A percentile compares a stretch with the other conserved stretches of the same genome.
Evolutionary conservation across 2,113 vertebrate genomes (phyloP).

Genomic region (Gymnarchus niloticus): DNA sequence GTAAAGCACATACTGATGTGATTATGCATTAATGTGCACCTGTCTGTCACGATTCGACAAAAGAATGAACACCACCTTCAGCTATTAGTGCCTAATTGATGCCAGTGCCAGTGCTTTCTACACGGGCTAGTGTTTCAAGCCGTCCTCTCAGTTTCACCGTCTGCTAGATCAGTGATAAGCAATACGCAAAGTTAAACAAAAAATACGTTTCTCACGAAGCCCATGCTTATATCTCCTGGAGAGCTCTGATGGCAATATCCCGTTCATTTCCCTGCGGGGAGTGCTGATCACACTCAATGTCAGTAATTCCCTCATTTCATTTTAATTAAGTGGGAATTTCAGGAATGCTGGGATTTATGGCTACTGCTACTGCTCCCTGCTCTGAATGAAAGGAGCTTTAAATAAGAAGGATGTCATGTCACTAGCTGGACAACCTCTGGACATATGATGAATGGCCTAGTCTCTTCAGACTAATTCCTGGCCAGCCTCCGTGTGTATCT

Average conservation of each 20-base stretch:
- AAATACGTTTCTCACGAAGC: slow-evolving; percentile 41
- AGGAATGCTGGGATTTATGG: slow-evolving; percentile 42
- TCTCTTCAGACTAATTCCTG: slow-evolving; percentile 38
- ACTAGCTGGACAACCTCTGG: slow-evolving; percentile 38
- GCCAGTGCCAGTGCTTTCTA: not conserved
- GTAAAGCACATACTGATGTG: slow-evolving; percentile 32
- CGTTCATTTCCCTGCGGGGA: slow-evolving; percentile 33
- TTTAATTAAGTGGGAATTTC: slow-evolving; percentile 51
- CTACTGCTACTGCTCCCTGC: not conserved
- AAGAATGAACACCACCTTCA: not conserved
- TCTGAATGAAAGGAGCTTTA: not conserved
- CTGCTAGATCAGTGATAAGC: slow-evolving; percentile 38
- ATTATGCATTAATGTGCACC: slow-evolving; percentile 40
- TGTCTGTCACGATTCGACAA: slow-evolving; percentile 3
- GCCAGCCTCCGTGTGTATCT: slow-evolving; percentile 42
- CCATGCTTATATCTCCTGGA: slow-evolving; percentile 34
- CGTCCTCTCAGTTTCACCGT: slow-evolving; percentile 42
- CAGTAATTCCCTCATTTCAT: slow-evolving; percentile 45
- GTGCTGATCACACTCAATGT: slow-evolving; percentile 3
- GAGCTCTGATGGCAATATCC: slow-evolving; percentile 30
- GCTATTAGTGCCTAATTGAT: not conserved
- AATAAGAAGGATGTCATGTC: slow-evolving; percentile 27
- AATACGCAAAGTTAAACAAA: slow-evolving; percentile 38
- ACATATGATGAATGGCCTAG: slow-evolving; percentile 48
- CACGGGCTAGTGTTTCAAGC: not conserved